Conservation (phyloP, 2,888 invertebrate species). For the Machimus rusticus region DNA sequence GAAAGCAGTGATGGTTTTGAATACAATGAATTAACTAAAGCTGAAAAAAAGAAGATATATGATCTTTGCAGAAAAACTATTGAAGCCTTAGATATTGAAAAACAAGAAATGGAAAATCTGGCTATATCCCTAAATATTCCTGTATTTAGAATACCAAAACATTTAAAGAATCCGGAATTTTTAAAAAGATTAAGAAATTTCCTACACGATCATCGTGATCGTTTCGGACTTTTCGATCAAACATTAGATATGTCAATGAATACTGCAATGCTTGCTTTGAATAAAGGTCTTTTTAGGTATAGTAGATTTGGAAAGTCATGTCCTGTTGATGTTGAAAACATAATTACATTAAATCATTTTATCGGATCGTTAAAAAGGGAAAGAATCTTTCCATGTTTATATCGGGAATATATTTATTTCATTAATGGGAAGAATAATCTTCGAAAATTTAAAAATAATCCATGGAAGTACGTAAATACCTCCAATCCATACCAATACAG, state of each 20-base stretch:
- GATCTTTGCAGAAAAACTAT: not conserved
- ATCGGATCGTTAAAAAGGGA: constrained; percentile 44
- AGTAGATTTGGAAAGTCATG: constrained; percentile 72
- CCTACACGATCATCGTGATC: not conserved
- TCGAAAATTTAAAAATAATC: constrained; percentile 66
- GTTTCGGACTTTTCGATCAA: constrained; percentile 64
- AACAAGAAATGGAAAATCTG: not conserved
- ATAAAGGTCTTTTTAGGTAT: constrained; percentile 68
- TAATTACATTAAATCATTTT: constrained; percentile 44
- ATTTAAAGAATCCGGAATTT: constrained; percentile 2
- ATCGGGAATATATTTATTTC: constrained; percentile 70
- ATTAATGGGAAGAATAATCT: constrained; percentile 64
- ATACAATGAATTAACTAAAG: not conserved
- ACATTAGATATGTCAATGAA: constrained; percentile 65
- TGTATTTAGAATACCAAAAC: constrained; percentile 38
- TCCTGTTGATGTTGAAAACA: constrained; percentile 69
- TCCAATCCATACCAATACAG: constrained; percentile 64
- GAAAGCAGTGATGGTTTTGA: not conserved
- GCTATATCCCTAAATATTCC: constrained; percentile 23
- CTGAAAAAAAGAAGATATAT: not conserved
- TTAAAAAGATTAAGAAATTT: not conserved
- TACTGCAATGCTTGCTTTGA: constrained; percentile 67
- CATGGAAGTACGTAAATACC: constrained; percentile 66
- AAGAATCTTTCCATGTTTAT: constrained; percentile 67
- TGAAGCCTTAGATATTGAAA: not conserved